phyloP scores from a whole-genome alignment of 2,113 vertebrate species.

The Merops nubicus region DNA sequence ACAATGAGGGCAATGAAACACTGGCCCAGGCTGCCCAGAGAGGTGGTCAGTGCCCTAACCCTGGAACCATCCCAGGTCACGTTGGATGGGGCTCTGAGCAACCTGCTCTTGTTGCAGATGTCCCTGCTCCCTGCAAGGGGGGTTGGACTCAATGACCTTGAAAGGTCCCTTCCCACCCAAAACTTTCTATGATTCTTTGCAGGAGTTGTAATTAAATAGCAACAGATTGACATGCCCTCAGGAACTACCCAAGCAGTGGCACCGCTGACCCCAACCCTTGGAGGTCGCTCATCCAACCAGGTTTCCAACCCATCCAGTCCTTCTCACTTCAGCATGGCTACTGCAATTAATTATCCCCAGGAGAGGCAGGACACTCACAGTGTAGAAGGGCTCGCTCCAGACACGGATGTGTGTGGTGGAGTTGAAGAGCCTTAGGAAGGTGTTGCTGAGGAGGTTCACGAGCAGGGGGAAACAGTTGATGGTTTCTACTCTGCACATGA shows the following conservation, averaged over 20 bases:
- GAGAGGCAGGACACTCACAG: not conserved
- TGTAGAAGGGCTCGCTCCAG: constrained; percentile 79
- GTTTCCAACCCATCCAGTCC: not conserved
- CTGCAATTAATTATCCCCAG: fast-evolving
- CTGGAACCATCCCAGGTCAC: not conserved
- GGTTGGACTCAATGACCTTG: not conserved
- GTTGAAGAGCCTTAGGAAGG: constrained; percentile 77
- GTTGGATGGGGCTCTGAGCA: not conserved
- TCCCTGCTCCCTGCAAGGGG: not conserved
- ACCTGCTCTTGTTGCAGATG: not conserved
- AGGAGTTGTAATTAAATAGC: not conserved
- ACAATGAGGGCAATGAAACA: not conserved
- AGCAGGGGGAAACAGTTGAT: constrained; percentile 84
- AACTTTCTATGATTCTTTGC: not conserved
- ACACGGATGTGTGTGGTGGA: constrained; percentile 69
- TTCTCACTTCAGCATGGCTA: not conserved
- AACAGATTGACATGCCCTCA: not conserved
- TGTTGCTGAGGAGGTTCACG: constrained; percentile 85
- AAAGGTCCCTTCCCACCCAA: not conserved
- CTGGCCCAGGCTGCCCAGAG: not conserved
- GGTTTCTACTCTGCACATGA: constrained; percentile 83
- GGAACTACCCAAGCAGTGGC: not conserved
- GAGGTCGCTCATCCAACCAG: not conserved
- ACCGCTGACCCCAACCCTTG: not conserved
- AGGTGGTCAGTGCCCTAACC: not conserved